Base-by-base conservation (phyloP, 2,888 invertebrate genomes). In the Troides oblongomaculatus region DNA sequence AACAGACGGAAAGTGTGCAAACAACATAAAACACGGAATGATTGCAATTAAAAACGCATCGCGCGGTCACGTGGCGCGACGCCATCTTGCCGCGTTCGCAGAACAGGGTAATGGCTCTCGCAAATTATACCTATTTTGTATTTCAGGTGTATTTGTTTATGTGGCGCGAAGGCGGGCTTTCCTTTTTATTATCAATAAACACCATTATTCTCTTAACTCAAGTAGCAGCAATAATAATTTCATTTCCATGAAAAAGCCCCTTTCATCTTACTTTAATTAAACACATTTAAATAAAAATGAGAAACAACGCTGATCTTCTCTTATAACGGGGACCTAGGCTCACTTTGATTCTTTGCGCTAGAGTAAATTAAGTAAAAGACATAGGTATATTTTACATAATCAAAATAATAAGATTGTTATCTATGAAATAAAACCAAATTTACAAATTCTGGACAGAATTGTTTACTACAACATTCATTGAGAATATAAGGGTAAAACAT, bases 31-130 rank as follows among this genome's bases (percentile, higher is more conserved):
- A 91, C 91, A 92, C 89, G 86, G 85, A 90, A 92, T 89, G 90
- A 91, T 92, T 91, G 90, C 91, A 92, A 90, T 92, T 92, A 92
- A 90, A 92, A 92, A 92, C 89, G 90, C 90, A 90, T 90, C 89
- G 89, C 78, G 78, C 75, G 87, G 87, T 84, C 90, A 86, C 89
- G 88, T 87, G 89, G 79, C 85, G 74, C 77, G 78, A 74, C 81
- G 91, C 90, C 91, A 90, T 91, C 87, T 90, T 90, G 85, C 72
- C 77, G 73, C 74, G 74, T 72, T 72, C 67, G 70, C 70, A 58
- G 67, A 68, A 80, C 77, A 78, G 81, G 78, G 77, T 82, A 80
- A 83, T 80, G 84, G 70, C 30, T 60, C 61, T n/a, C 70, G 60
- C 64, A 64, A 67, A 70, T 64, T 71, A 67, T 71, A 67, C 70